Evolutionary conservation across 2,113 vertebrate genomes (phyloP).

Genomic region (Cichladusa arquata): DNA sequence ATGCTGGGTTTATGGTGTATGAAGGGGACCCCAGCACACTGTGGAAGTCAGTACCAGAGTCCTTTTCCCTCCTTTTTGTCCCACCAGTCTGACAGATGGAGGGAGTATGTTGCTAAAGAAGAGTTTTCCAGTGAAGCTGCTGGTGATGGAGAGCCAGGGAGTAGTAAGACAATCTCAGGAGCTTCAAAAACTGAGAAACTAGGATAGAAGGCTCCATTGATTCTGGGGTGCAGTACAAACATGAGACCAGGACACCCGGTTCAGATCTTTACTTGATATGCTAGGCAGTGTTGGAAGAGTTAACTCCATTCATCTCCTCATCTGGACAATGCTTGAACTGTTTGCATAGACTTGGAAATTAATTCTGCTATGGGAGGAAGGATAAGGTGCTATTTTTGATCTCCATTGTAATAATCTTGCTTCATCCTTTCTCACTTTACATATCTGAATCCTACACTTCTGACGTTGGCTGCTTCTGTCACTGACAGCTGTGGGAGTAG

Average conservation of each 20-base stretch:
- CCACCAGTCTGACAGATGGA: background rate
- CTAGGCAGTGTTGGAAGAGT: background rate
- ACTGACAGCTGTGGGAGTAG: constrained; percentile 8
- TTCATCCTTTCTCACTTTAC: background rate
- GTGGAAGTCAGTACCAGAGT: background rate
- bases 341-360: background rate
- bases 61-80: background rate
- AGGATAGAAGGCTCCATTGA: background rate
- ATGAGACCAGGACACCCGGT: background rate
- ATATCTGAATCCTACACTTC: background rate
- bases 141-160: background rate
- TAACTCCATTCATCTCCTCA: background rate
- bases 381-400: background rate
- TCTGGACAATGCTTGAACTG: background rate
- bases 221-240: background rate
- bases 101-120: background rate
- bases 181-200: background rate
- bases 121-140: background rate
- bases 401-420: background rate
- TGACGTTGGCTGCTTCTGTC: background rate
- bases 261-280: background rate
- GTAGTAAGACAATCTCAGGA: background rate
- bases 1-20: background rate
- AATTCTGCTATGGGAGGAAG: background rate
- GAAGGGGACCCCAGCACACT: background rate